Percentiles rank a stretch among this genome's conserved stretches.
These are phyloP conservation scores for Pogonomyrmex barbatus DNA, from an alignment of 1,140 invertebrate species.

Conservation along the genomic window DNA sequence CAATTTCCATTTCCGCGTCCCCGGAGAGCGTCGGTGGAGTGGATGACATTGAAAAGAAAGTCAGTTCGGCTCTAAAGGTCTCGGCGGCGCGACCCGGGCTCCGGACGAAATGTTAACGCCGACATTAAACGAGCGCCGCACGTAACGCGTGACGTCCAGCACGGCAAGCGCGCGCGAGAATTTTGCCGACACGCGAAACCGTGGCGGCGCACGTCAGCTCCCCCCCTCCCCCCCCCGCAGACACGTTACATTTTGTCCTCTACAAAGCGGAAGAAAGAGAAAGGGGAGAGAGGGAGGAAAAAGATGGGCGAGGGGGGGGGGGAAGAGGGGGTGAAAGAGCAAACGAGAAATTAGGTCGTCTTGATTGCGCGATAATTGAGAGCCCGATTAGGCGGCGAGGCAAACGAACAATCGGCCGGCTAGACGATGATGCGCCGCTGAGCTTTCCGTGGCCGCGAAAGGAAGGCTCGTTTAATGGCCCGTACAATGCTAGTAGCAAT, in stretches of 20 bases:
- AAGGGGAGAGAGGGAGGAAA: background rate
- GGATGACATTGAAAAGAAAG: constrained; percentile 61
- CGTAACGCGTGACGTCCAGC: constrained; percentile 56
- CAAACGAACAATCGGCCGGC: constrained; percentile 58
- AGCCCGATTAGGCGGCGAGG: constrained; percentile 50
- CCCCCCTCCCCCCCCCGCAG: background rate
- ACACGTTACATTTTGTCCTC: constrained; percentile 58
- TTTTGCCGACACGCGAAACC: constrained; percentile 59
- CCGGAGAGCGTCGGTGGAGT: background rate
- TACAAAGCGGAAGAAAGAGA: background rate
- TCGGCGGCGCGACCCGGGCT: constrained; percentile 53
- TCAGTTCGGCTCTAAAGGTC: constrained; percentile 56
- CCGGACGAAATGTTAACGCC: constrained; percentile 58
- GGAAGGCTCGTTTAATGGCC: background rate
- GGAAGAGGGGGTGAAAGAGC: background rate
- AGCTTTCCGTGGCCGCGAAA: background rate
- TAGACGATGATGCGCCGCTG: constrained; percentile 38
- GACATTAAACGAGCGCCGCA: constrained; percentile 54
- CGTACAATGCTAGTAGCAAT: constrained; percentile 2
- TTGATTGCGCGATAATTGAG: constrained; percentile 64
- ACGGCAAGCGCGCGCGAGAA: constrained; percentile 45
- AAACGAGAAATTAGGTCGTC: constrained; percentile 62
- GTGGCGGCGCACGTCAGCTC: constrained; percentile 40
- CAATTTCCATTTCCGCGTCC: constrained; percentile 56
- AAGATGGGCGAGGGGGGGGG: too few species aligned